Base-by-base conservation (phyloP, 2,888 invertebrate species). In the Xestia ashworthii region DNA sequence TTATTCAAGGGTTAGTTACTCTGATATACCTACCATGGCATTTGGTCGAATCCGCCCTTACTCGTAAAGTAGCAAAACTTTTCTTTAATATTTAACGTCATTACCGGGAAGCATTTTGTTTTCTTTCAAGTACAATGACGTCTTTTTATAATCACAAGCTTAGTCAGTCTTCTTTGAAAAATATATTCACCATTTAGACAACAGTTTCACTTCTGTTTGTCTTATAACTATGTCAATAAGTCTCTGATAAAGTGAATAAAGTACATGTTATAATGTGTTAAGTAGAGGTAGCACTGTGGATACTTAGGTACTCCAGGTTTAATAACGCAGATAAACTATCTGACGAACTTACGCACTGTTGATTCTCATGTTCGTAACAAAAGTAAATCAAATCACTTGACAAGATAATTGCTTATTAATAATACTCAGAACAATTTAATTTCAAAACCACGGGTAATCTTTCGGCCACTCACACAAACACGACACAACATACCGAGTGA, bases 121-220 rank as follows among this genome's bases (percentile, higher is more conserved):
- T 80, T 38, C 5, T 46, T 71, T 38, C 46, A 44, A 46, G 66
- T 53, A 81, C 53, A 80, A 41, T 55, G 53, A 80, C 80, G 72
- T 64, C 22, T 14, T 66, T n/a, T 41, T 44, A 72, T 38, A 74
- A 79, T 81, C 65, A 83, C 64, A 71, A 68, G 46, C 64, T 25
- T 78, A 74, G 41, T 83, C 82, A 82, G 83, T 82, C 82, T 82
- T 83, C 71, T 25, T 71, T 46, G 48, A 25, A 74, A 69, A 65
- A 83, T 60, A 11, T 55, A 25, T 73, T 66, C 25, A 53, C 5
- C 16, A 4, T 65, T 72, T n/a, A 55, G 16, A 32, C 41, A 46
- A 60, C 11, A 74, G 38, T 67, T 71, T 60, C 58, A 67, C 50
- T 5, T 64, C 58, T 80, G 16, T 66, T 25, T 50, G 32, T 50